These are phyloP conservation scores for Pandemis heparana DNA, from an alignment of 2,888 invertebrate species.

Conservation along the genomic window DNA sequence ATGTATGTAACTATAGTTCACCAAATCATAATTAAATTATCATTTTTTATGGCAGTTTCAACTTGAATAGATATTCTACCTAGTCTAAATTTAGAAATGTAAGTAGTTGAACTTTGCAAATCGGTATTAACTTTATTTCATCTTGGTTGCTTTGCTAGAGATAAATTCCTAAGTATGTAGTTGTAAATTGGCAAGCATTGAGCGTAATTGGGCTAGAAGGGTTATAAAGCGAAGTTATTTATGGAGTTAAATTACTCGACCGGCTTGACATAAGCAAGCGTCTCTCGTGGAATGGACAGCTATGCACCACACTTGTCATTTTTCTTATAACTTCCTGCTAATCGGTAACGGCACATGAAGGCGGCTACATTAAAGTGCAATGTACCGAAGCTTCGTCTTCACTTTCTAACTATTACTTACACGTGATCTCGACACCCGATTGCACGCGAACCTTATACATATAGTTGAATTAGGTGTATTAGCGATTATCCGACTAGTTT, in stretches of 20 bases:
- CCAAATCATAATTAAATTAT: too few relatives aligned
- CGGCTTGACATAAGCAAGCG: slow-evolving; percentile 42
- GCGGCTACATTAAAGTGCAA: slow-evolving; percentile 39
- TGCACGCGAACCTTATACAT: slow-evolving; percentile 32
- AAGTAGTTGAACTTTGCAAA: too few relatives aligned
- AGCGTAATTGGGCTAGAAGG: slow-evolving; percentile 3
- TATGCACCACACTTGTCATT: slow-evolving; percentile 44
- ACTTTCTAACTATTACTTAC: slow-evolving; percentile 43
- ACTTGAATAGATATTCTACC: too few relatives aligned
- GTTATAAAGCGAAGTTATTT: slow-evolving; percentile 22
- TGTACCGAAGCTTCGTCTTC: slow-evolving; percentile 43
- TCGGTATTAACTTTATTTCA: neutral
- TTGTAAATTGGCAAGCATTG: slow-evolving; percentile 9
- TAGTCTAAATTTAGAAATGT: too few relatives aligned
- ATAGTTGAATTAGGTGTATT: slow-evolving; percentile 14
- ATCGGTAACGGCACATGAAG: neutral
- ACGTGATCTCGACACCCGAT: slow-evolving; percentile 33
- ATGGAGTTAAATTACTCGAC: slow-evolving; percentile 13
- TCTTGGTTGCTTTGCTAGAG: neutral
- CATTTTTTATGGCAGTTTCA: too few relatives aligned
- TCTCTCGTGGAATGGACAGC: slow-evolving; percentile 45
- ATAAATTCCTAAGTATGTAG: neutral
- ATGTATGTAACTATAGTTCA: too few relatives aligned
- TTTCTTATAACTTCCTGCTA: slow-evolving; percentile 53
- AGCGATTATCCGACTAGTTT: slow-evolving; percentile 9